Base-by-base conservation (phyloP, 2,113 vertebrate genomes). In the Pelvicachromis taeniatus region DNA sequence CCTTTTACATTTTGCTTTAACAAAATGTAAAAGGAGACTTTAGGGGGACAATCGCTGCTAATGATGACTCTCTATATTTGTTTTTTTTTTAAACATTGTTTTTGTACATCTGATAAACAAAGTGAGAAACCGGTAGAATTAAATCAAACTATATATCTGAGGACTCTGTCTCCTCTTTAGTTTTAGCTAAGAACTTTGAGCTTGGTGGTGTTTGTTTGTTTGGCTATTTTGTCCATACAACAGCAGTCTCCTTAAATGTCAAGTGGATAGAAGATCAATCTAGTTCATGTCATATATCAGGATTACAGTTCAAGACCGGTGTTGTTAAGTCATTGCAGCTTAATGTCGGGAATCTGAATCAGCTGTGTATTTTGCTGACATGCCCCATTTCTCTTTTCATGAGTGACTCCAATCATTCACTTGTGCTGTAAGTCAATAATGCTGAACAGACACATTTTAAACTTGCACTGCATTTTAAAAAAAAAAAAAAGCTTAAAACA, bases 21-120 rank as follows among this genome's bases (percentile, higher is more conserved):
- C 56, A 70, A 48, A 58, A 84, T 55, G 26, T 55, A 19, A 85
- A 77, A 59, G 9, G 19, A 77, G 81, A 82, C 29, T 63, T 80
- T 53, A 65, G 33, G n/a, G 26, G 19, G 54, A 16, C 9, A 4
- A 58, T 42, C 14, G n/a, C n/a, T n/a, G 56, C 3, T 81, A 88
- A 80, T 86, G 79, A 80, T 70, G 40, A 29, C 50, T 54, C 12
- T 0, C 26, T 63, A 9, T 56, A 1, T 40, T 14, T 35, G 9
- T 1, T 2, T 9, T 42, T 68, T n/a, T 45, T 17, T 4, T 0
- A 5, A 9, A n/a, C 17, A 35, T 63, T 63, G n/a, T 35, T 63
- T 35, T 63, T 6, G 9, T 45, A 70, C 21, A 70, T 70, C 38
- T 45, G 21, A 26, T 45, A 45, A 42, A 65, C 16, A 59, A 16